Percentiles rank a stretch among this genome's conserved stretches.
These are phyloP conservation scores for Channallabes apus DNA, from an alignment of 2,797 vertebrate species.

Conservation along the genomic window DNA sequence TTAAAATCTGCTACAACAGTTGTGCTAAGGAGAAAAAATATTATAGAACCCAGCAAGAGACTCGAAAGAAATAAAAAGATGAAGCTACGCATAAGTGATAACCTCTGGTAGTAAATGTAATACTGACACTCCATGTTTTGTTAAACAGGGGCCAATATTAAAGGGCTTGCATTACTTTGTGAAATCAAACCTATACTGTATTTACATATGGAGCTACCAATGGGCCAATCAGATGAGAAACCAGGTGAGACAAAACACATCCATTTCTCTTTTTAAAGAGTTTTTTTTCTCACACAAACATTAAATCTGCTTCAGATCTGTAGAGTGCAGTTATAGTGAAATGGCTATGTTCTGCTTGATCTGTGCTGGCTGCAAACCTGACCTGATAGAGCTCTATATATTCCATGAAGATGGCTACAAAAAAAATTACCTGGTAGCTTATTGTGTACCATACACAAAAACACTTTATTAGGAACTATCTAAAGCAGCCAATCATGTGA, in stretches of 20 bases:
- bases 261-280: neutral
- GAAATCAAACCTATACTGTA: neutral
- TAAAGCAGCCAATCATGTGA: neutral
- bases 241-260: neutral
- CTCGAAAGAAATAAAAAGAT: neutral
- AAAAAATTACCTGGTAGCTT: neutral
- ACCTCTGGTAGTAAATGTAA: neutral
- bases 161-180: neutral
- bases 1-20: conserved; percentile 25
- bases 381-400: neutral
- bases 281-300: neutral
- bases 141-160: neutral
- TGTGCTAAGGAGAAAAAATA: neutral
- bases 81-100: neutral
- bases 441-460: neutral
- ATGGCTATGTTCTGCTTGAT: neutral
- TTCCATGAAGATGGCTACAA: neutral
- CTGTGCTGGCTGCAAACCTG: neutral
- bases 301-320: neutral
- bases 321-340: neutral
- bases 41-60: neutral
- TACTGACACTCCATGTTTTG: neutral
- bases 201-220: neutral
- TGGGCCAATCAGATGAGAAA: neutral
- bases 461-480: neutral